phyloP scores from a whole-genome alignment of 2,888 invertebrate species.

The Apoda limacodes region DNA sequence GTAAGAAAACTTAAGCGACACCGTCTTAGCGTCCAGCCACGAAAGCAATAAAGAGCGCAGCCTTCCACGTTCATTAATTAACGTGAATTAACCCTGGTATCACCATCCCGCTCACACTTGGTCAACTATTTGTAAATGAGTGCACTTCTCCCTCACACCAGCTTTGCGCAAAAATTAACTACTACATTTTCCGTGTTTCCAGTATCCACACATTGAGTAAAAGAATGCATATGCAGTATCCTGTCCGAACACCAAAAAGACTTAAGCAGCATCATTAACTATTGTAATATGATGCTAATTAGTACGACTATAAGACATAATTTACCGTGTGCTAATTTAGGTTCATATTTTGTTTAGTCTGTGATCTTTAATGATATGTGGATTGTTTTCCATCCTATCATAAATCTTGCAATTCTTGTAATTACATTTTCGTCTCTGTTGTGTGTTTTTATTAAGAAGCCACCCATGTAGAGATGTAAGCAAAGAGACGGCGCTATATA shows the following conservation, averaged over 20 bases:
- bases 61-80: constrained; percentile 72
- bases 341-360: constrained; percentile 31
- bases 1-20: constrained; percentile 60
- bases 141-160: constrained; percentile 51
- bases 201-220: constrained; percentile 48
- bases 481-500: too few species aligned
- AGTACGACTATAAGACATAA: constrained; percentile 37
- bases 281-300: constrained; percentile 48
- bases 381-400: constrained; percentile 63
- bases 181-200: constrained; percentile 57
- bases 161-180: constrained; percentile 72
- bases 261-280: constrained; percentile 29
- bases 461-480: too few species aligned
- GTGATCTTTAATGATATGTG: constrained; percentile 51
- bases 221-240: constrained; percentile 60
- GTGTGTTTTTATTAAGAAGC: constrained; percentile 62
- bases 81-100: constrained; percentile 55
- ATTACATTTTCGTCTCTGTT: constrained; percentile 67
- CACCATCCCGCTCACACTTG: constrained; percentile 48
- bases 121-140: constrained; percentile 65
- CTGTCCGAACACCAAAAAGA: constrained; percentile 25
- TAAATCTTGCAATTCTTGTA: constrained; percentile 66
- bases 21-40: constrained; percentile 66
- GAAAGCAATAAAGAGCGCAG: constrained; percentile 70
- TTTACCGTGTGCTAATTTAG: constrained; percentile 36